Evolutionary conservation across 2,797 vertebrate genomes (phyloP).

Genomic region (Columba guinea): DNA sequence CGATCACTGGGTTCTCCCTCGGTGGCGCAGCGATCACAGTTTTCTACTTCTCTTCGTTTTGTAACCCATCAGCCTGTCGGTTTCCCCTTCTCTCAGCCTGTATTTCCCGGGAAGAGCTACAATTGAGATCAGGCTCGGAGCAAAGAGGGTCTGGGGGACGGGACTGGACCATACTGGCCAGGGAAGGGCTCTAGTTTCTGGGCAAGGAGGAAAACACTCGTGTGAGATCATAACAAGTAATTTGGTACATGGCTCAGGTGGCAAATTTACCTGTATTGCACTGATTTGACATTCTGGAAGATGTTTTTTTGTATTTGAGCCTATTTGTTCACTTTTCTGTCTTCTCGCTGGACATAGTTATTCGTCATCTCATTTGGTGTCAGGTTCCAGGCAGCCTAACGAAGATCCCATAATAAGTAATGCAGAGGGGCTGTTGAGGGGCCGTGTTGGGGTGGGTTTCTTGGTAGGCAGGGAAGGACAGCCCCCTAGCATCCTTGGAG

Average conservation of each 20-base stretch:
- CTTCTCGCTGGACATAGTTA: neutral
- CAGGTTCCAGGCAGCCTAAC: accelerated
- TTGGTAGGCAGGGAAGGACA: neutral
- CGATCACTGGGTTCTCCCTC: neutral
- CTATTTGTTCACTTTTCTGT: neutral
- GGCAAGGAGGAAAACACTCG: neutral
- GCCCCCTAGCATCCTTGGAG: accelerated
- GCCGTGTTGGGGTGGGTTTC: neutral
- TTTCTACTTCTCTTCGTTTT: neutral
- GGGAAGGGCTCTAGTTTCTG: neutral
- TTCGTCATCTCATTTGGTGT: neutral
- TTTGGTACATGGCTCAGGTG: neutral
- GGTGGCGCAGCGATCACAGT: neutral
- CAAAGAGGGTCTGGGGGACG: accelerated
- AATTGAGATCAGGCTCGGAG: neutral
- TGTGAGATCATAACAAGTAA: neutral
- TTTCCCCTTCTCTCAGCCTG: neutral
- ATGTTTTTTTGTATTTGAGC: accelerated
- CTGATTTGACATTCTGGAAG: neutral
- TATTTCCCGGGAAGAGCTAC: neutral
- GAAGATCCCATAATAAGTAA: neutral
- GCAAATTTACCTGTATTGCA: neutral
- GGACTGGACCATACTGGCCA: neutral
- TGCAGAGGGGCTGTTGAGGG: neutral
- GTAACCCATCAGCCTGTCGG: neutral